phyloP scores from a whole-genome alignment of 2,888 invertebrate species.

The Eledone cirrhosa region DNA sequence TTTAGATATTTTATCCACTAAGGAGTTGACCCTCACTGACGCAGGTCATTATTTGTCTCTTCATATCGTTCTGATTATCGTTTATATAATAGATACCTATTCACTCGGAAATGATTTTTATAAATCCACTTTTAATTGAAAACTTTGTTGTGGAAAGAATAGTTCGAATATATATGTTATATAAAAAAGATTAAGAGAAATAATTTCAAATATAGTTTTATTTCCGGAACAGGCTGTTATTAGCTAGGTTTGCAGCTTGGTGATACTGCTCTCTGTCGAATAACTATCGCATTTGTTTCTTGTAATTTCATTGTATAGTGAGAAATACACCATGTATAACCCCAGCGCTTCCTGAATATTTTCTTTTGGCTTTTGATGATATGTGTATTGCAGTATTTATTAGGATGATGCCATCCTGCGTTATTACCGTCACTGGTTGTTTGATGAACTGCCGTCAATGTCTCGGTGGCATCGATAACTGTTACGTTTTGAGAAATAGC shows the following conservation, averaged over 20 bases:
- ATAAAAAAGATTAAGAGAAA: not conserved
- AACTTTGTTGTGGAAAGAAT: too few relatives aligned
- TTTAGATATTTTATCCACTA: too few relatives aligned
- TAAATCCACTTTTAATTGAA: too few relatives aligned
- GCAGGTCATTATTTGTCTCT: too few relatives aligned
- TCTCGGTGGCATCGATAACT: not conserved
- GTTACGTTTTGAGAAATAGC: not conserved
- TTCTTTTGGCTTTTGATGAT: not conserved
- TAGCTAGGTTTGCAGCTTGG: not conserved
- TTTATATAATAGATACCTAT: too few relatives aligned
- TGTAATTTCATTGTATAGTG: too few relatives aligned
- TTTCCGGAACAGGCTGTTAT: not conserved
- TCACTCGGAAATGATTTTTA: too few relatives aligned
- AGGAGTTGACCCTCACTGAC: too few relatives aligned
- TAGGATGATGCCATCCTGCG: not conserved
- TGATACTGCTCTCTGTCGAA: not conserved
- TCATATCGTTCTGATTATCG: too few relatives aligned
- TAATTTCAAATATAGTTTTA: not conserved
- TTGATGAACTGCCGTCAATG: not conserved
- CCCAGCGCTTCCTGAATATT: not conserved
- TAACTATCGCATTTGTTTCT: not conserved
- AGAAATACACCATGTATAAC: constrained; percentile 5
- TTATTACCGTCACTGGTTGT: constrained; percentile 5
- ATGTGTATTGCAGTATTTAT: not conserved
- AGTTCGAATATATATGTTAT: not conserved